Evolutionary conservation across 2,888 invertebrate species (phyloP).

Genomic region (Lycia hirtaria): DNA sequence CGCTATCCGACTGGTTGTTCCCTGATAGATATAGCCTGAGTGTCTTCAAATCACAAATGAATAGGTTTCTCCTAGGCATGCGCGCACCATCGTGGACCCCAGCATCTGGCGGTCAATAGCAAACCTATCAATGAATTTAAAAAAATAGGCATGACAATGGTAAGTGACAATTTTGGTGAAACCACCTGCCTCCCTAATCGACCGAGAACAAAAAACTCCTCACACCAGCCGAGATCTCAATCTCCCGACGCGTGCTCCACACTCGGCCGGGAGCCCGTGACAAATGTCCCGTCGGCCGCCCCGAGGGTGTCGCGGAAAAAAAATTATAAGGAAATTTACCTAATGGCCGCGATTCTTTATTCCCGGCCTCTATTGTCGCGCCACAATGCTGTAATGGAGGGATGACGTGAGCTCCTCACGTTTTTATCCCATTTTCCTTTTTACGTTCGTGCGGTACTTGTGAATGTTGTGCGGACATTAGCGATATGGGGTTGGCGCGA

Average conservation of each 20-base stretch:
- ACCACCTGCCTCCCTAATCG: slow-evolving; percentile 59
- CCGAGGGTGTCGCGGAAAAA: slow-evolving; percentile 81
- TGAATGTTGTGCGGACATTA: slow-evolving; percentile 41
- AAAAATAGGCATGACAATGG: too few relatives aligned
- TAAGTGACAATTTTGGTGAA: too few relatives aligned
- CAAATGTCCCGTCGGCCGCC: slow-evolving; percentile 65
- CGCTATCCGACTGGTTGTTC: too few relatives aligned
- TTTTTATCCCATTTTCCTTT: slow-evolving; percentile 61
- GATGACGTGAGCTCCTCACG: slow-evolving; percentile 77
- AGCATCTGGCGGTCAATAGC: too few relatives aligned
- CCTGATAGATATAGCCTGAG: too few relatives aligned
- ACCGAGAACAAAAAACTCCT: slow-evolving; percentile 65
- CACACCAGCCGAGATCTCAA: slow-evolving; percentile 74
- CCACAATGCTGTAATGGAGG: slow-evolving; percentile 83
- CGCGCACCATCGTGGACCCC: too few relatives aligned
- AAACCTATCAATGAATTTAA: neutral
- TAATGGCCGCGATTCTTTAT: slow-evolving; percentile 84
- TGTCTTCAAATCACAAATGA: too few relatives aligned
- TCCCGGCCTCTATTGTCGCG: slow-evolving; percentile 78
- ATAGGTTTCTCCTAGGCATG: too few relatives aligned
- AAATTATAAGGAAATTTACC: slow-evolving; percentile 86
- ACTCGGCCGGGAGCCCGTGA: slow-evolving; percentile 72
- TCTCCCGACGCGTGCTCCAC: slow-evolving; percentile 38
- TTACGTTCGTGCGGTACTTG: slow-evolving; percentile 54
- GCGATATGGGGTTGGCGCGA: too few relatives aligned